Conservation (phyloP, 64 coral and sea anemone genomes). For the Pocillopora verrucosa region DNA sequence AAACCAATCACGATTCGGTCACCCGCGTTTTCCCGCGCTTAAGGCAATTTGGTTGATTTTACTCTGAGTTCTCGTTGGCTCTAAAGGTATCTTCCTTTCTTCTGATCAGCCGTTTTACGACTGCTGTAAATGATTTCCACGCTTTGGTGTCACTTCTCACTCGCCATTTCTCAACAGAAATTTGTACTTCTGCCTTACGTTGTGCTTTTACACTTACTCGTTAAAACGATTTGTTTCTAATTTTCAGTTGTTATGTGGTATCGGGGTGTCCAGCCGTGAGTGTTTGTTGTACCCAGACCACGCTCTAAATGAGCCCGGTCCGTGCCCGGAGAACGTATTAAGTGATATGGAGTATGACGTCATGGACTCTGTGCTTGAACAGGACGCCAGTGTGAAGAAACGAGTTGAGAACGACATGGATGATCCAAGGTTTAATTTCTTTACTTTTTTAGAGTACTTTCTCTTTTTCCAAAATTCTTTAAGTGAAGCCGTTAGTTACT, state of each 20-base stretch:
- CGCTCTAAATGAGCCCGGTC: constrained; percentile 87
- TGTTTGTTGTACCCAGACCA: constrained; percentile 92
- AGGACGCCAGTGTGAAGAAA: constrained; percentile 59
- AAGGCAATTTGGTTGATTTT: too few relatives aligned
- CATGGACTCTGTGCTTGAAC: constrained; percentile 77
- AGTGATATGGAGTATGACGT: constrained; percentile 74
- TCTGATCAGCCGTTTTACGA: too few relatives aligned
- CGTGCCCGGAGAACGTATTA: constrained; percentile 64
- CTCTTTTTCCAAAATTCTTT: too few relatives aligned
- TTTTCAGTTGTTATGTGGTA: constrained; percentile 63
- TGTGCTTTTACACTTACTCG: not conserved
- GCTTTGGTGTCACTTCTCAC: too few relatives aligned
- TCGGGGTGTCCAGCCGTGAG: constrained; percentile 86
- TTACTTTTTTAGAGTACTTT: not conserved
- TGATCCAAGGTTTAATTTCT: constrained; percentile 30
- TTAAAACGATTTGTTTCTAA: not conserved
- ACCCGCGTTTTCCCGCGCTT: too few relatives aligned
- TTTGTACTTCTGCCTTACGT: too few relatives aligned
- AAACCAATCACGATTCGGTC: too few relatives aligned
- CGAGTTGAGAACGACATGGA: constrained; percentile 25
- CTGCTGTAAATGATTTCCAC: too few relatives aligned
- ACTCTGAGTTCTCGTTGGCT: too few relatives aligned
- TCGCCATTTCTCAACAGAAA: too few relatives aligned
- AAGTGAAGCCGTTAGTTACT: too few relatives aligned
- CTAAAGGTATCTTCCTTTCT: too few relatives aligned